These are phyloP conservation scores for Rhynchonycteris naso DNA, from an alignment of 2,797 vertebrate species.

Conservation along the genomic window DNA sequence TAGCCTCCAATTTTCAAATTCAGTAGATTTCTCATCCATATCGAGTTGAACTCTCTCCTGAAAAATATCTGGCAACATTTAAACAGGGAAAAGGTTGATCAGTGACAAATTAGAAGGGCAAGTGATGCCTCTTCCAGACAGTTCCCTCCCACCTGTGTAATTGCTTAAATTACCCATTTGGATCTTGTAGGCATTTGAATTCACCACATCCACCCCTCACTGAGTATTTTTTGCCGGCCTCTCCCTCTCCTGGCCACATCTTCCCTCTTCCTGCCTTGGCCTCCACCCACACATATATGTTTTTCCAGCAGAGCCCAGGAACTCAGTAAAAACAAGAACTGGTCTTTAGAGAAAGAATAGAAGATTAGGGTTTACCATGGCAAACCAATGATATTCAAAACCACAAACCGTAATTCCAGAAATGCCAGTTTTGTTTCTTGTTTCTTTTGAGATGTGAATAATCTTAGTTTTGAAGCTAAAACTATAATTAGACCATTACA, in stretches of 20 bases:
- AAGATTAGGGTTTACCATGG: slow-evolving; percentile 21
- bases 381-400: slow-evolving; percentile 52
- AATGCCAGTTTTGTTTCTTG: slow-evolving; percentile 62
- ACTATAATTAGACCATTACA: slow-evolving; percentile 28
- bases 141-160: background rate
- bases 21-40: background rate
- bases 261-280: slow-evolving; percentile 21
- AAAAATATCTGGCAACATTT: slow-evolving; percentile 14
- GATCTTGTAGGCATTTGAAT: background rate
- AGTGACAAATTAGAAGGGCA: background rate
- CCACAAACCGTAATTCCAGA: slow-evolving; percentile 59
- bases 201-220: background rate
- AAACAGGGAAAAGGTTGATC: background rate
- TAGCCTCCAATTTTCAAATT: background rate
- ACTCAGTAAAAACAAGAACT: slow-evolving; percentile 65
- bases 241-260: background rate
- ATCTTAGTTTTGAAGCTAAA: slow-evolving; percentile 60
- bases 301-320: slow-evolving; percentile 23
- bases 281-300: background rate
- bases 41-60: background rate
- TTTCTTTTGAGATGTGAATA: slow-evolving; percentile 58
- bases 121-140: background rate
- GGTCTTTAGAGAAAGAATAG: slow-evolving; percentile 32
- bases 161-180: slow-evolving; percentile 15
- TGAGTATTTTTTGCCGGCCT: background rate